phyloP scores from a whole-genome alignment of 1,140 invertebrate genomes.

The Orius laevigatus region DNA sequence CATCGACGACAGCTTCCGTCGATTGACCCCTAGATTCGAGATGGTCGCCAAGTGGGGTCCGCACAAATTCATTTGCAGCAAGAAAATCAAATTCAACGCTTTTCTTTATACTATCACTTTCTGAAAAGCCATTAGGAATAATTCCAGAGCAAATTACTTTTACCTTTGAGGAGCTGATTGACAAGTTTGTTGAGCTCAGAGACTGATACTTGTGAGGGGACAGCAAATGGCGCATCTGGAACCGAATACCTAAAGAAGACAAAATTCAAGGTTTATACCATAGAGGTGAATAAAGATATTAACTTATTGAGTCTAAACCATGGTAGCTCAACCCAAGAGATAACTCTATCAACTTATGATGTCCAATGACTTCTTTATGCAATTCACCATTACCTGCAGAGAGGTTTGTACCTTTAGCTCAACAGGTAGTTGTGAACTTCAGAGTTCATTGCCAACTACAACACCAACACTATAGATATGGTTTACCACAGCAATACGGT shows the following conservation, averaged over 20 bases:
- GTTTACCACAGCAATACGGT: too few relatives aligned
- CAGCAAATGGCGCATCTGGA: constrained; percentile 65
- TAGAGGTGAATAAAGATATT: not conserved
- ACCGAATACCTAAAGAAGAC: constrained; percentile 60
- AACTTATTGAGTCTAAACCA: not conserved
- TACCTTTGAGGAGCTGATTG: constrained; percentile 62
- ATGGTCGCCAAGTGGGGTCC: constrained; percentile 47
- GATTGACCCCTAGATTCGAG: constrained; percentile 47
- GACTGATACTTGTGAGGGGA: constrained; percentile 47
- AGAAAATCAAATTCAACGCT: constrained; percentile 76
- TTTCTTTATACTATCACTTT: constrained; percentile 27
- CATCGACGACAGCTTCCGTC: constrained; percentile 59
- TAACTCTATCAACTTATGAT: too few relatives aligned
- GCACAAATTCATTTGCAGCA: constrained; percentile 61
- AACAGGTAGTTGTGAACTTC: too few relatives aligned
- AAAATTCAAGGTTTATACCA: constrained; percentile 4
- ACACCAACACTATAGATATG: too few relatives aligned
- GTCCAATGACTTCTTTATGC: too few relatives aligned
- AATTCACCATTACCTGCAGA: too few relatives aligned
- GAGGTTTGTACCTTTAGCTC: too few relatives aligned
- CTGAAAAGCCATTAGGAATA: constrained; percentile 5
- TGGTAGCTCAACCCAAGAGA: too few relatives aligned
- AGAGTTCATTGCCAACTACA: too few relatives aligned
- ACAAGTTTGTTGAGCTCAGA: constrained; percentile 61
- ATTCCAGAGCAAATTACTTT: constrained; percentile 14